Conservation (phyloP, 2,797 vertebrate genomes). For the Dallia pectoralis region DNA sequence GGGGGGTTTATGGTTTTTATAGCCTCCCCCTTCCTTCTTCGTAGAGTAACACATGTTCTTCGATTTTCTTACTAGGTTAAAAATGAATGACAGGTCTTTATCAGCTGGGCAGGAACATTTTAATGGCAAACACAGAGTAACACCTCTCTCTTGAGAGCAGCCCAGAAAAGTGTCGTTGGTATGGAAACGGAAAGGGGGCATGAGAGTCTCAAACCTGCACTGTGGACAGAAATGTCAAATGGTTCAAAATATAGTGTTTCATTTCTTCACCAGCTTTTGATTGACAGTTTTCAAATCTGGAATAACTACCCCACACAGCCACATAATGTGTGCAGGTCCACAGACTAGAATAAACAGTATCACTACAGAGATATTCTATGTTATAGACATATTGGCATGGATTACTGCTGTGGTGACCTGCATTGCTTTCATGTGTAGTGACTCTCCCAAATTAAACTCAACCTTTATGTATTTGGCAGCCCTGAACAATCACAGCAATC, state of each 20-base stretch:
- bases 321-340: neutral
- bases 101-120: too few species aligned
- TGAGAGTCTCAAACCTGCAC: neutral
- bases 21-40: too few species aligned
- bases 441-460: neutral
- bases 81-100: too few species aligned
- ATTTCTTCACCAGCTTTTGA: neutral
- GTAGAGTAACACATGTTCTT: too few species aligned
- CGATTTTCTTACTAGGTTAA: too few species aligned
- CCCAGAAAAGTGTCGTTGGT: too few species aligned
- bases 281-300: neutral
- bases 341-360: constrained; percentile 17
- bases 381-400: constrained; percentile 12
- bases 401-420: constrained; percentile 33
- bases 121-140: too few species aligned
- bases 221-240: neutral
- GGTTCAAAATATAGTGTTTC: neutral
- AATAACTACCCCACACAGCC: neutral
- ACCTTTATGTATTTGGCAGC: neutral
- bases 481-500: neutral
- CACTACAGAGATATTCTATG: neutral
- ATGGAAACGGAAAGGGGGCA: too few species aligned
- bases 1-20: too few species aligned
- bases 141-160: too few species aligned
- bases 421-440: constrained; percentile 11